phyloP scores from a whole-genome alignment of 2,888 invertebrate genomes.

The Nineta flava region DNA sequence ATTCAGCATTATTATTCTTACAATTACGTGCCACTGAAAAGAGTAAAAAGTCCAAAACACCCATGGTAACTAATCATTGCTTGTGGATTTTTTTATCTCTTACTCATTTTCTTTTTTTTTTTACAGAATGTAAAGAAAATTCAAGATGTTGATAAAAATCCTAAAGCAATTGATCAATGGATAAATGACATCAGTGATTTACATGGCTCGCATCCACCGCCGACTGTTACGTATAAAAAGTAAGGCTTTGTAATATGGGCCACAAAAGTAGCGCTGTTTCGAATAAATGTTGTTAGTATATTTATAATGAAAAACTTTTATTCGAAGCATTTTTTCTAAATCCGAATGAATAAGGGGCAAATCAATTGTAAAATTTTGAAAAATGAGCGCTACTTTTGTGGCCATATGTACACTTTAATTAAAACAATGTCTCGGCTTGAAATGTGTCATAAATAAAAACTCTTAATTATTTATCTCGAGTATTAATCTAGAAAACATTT shows the following conservation, averaged over 20 bases:
- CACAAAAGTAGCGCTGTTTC: neutral
- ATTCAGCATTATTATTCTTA: slow-evolving; percentile 83
- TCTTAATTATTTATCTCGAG: too few species aligned
- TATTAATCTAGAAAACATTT: too few species aligned
- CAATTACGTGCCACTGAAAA: slow-evolving; percentile 62
- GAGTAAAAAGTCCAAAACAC: slow-evolving; percentile 21
- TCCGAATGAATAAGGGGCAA: too few species aligned
- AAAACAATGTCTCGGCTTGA: too few species aligned
- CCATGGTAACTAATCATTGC: slow-evolving; percentile 7
- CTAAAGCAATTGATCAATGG: slow-evolving; percentile 91
- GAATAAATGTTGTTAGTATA: slow-evolving; percentile 1
- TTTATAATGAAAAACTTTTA: too few species aligned
- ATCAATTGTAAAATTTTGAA: too few species aligned
- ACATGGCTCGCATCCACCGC: slow-evolving; percentile 77
- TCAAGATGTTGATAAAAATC: slow-evolving; percentile 67
- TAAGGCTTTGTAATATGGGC: slow-evolving; percentile 31
- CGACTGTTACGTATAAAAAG: slow-evolving; percentile 66
- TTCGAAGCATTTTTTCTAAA: too few species aligned
- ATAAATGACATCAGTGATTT: slow-evolving; percentile 87
- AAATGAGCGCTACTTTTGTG: too few species aligned
- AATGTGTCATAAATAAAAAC: neutral
- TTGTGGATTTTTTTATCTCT: neutral
- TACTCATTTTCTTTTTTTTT: neutral
- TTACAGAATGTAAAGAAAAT: slow-evolving; percentile 59
- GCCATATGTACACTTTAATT: neutral